These are phyloP conservation scores for Xylota sylvarum DNA, from an alignment of 2,888 invertebrate species.

Conservation along the genomic window DNA sequence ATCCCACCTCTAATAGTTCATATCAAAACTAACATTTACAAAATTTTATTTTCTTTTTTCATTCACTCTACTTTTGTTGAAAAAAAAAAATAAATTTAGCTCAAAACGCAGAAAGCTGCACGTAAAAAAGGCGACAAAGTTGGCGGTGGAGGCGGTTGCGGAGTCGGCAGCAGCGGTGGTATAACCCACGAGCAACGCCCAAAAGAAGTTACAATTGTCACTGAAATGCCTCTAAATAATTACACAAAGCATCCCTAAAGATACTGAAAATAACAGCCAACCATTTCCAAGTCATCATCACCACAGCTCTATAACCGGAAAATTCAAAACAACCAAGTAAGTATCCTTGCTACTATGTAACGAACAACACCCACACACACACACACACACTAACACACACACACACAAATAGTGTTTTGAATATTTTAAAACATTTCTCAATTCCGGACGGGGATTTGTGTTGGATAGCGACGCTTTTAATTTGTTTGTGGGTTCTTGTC, in stretches of 20 bases:
- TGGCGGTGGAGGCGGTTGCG: slow-evolving; percentile 80
- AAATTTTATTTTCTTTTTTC: slow-evolving; percentile 28
- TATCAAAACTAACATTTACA: slow-evolving; percentile 38
- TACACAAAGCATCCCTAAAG: slow-evolving; percentile 84
- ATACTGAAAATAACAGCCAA: slow-evolving; percentile 44
- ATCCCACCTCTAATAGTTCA: slow-evolving; percentile 30
- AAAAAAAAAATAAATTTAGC: slow-evolving; percentile 77
- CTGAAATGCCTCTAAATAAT: slow-evolving; percentile 83
- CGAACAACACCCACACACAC: not conserved
- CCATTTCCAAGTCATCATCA: slow-evolving; percentile 18
- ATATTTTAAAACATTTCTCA: slow-evolving; percentile 39
- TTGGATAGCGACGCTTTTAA: slow-evolving; percentile 45
- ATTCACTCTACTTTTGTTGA: not conserved
- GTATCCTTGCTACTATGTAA: slow-evolving; percentile 4
- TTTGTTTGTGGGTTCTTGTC: slow-evolving; percentile 43
- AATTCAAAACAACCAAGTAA: slow-evolving; percentile 26
- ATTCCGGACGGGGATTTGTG: slow-evolving; percentile 32
- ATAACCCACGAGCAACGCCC: slow-evolving; percentile 82
- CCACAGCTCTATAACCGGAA: not conserved
- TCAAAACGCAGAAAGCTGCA: slow-evolving; percentile 84
- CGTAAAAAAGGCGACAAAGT: slow-evolving; percentile 82
- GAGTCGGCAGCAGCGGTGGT: slow-evolving; percentile 81
- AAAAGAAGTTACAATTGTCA: slow-evolving; percentile 83
- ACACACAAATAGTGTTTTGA: slow-evolving; percentile 26
- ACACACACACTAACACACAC: not conserved